Percentiles rank a stretch among this genome's conserved stretches.
phyloP scores from a whole-genome alignment of 2,797 vertebrate genomes.

The Peromyscus nudipes region DNA sequence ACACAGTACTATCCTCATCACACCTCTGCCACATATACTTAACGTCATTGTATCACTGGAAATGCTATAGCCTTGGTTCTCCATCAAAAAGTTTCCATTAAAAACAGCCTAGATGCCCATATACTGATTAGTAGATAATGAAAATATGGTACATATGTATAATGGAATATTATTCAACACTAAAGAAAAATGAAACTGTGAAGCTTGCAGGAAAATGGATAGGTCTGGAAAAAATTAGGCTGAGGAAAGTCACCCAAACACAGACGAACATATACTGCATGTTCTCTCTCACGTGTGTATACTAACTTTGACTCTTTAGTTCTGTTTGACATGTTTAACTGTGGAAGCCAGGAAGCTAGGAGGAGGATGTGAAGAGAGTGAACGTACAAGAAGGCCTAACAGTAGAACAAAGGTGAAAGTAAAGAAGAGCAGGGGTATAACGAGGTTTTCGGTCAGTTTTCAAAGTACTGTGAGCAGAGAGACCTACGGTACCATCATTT shows the following conservation, averaged over 20 bases:
- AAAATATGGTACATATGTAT: too few relatives aligned
- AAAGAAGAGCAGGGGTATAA: too few relatives aligned
- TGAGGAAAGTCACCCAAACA: not conserved
- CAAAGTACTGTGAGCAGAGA: not conserved
- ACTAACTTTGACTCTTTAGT: too few relatives aligned
- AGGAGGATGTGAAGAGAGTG: too few relatives aligned
- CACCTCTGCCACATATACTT: not conserved
- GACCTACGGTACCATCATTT: not conserved
- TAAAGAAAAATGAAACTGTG: too few relatives aligned
- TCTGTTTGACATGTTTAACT: not conserved
- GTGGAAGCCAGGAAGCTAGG: not conserved
- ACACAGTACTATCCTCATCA: not conserved
- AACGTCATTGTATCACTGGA: too few relatives aligned
- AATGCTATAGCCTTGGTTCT: not conserved
- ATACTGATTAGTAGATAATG: not conserved
- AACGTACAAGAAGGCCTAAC: not conserved
- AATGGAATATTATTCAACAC: too few relatives aligned
- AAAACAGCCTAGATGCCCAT: not conserved
- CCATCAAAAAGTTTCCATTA: not conserved
- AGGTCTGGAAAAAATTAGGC: not conserved
- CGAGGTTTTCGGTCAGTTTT: not conserved
- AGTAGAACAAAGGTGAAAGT: not conserved
- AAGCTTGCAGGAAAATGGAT: not conserved
- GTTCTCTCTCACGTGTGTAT: too few relatives aligned
- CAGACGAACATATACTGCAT: not conserved